Percentiles rank a stretch among this genome's conserved stretches.
Conservation (phyloP, 2,113 vertebrate species). For the Andinoacara biseriatus region DNA sequence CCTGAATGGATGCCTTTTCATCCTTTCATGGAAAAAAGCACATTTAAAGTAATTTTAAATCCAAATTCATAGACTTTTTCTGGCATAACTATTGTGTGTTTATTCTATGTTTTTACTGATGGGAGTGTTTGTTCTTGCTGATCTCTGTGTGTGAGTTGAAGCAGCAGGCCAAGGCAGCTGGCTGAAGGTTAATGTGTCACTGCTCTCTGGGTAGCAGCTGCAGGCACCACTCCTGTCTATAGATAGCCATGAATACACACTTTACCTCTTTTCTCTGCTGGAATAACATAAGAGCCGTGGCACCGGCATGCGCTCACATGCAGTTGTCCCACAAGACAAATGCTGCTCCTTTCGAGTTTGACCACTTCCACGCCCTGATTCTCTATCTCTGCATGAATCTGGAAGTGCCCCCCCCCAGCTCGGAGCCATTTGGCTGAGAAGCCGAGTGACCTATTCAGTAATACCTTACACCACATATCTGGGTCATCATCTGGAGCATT, state of each 20-base stretch:
- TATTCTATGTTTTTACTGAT: neutral
- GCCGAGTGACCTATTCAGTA: slow-evolving; percentile 43
- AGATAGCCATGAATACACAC: slow-evolving; percentile 76
- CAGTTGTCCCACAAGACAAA: slow-evolving; percentile 48
- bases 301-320: slow-evolving; percentile 22
- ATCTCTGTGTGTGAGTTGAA: slow-evolving; percentile 33
- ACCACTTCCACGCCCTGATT: slow-evolving; percentile 43
- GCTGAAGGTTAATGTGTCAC: slow-evolving; percentile 79
- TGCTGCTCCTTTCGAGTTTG: slow-evolving; percentile 45
- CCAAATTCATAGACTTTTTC: neutral
- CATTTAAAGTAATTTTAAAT: neutral
- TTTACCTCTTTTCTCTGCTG: slow-evolving; percentile 62
- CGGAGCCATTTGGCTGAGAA: slow-evolving; percentile 45
- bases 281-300: slow-evolving; percentile 49
- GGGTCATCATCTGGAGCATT: slow-evolving; percentile 31
- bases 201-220: slow-evolving; percentile 72
- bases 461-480: slow-evolving; percentile 38
- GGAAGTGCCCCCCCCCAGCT: slow-evolving; percentile 3
- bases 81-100: neutral
- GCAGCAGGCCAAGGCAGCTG: slow-evolving; percentile 65
- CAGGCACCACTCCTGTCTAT: slow-evolving; percentile 70
- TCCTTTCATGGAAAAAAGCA: neutral
- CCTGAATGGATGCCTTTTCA: neutral
- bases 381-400: slow-evolving; percentile 26
- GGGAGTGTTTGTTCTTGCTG: neutral